Percentiles rank a stretch among this genome's conserved stretches.
phyloP scores from a whole-genome alignment of 2,113 vertebrate genomes.

The Bubalus kerabau region DNA sequence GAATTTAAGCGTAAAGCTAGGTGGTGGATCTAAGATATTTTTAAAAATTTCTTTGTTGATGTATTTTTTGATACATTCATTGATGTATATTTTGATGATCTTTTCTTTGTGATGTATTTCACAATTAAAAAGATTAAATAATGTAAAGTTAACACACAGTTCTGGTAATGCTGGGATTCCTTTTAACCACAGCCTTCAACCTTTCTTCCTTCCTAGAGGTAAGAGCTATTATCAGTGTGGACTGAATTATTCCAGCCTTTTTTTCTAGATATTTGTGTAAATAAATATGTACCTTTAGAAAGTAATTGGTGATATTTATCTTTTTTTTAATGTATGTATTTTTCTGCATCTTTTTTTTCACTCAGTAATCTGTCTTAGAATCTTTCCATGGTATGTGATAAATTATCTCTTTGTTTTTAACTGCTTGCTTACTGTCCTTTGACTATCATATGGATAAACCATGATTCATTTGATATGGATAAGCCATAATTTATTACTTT shows the following conservation, averaged over 20 bases:
- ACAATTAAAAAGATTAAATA: neutral
- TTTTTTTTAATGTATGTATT: neutral
- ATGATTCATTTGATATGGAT: neutral
- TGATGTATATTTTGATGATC: neutral
- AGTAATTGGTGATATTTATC: neutral
- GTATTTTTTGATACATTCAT: neutral
- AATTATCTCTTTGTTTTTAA: neutral
- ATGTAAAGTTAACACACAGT: neutral
- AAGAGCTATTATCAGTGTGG: neutral
- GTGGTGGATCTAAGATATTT: neutral
- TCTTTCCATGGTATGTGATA: neutral
- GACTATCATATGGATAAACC: neutral
- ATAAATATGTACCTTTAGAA: neutral
- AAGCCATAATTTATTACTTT: neutral
- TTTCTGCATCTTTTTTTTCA: constrained; percentile 9
- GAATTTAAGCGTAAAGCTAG: neutral
- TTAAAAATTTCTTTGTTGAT: neutral
- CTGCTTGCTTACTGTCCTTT: neutral
- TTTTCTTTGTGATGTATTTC: neutral
- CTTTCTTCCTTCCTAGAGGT: neutral
- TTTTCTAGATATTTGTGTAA: neutral
- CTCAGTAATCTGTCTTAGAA: neutral
- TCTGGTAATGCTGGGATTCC: neutral
- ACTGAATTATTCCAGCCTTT: neutral
- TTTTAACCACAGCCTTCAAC: neutral